Conservation (phyloP, 2,113 vertebrate genomes). For the Etheostoma cragini region DNA sequence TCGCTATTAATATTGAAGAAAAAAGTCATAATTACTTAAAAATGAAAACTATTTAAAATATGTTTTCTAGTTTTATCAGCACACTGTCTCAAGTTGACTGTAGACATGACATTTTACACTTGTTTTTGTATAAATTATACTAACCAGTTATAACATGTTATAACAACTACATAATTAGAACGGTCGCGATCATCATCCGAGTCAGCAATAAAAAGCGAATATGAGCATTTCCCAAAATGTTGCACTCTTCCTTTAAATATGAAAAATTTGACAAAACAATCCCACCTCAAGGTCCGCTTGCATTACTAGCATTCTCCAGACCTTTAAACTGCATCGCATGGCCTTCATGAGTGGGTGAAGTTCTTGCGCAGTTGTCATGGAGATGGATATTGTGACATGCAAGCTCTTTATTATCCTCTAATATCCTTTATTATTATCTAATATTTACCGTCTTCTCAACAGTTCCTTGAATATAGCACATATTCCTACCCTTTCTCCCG, state of each 20-base stretch:
- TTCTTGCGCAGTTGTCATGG: not conserved
- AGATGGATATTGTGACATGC: not conserved
- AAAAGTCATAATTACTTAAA: not conserved
- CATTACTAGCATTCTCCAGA: not conserved
- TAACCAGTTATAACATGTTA: not conserved
- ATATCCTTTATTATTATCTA: too few relatives aligned
- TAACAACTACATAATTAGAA: too few relatives aligned
- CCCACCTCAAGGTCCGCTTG: not conserved
- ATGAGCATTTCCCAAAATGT: not conserved
- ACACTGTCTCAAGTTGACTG: not conserved
- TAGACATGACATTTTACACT: too few relatives aligned
- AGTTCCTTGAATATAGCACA: conserved; percentile 58
- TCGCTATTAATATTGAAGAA: not conserved
- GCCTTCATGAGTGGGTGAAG: not conserved
- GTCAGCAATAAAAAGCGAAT: not conserved
- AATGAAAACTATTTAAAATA: not conserved
- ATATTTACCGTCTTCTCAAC: conserved; percentile 28
- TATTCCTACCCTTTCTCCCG: conserved; percentile 34
- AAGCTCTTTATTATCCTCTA: not conserved
- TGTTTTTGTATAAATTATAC: not conserved
- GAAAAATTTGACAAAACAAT: not conserved
- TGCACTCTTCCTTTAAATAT: not conserved
- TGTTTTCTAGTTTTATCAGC: not conserved
- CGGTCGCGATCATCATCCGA: too few relatives aligned
- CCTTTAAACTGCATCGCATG: not conserved